Base-by-base conservation (phyloP, 2,888 invertebrate genomes). In the Stegophylla sp. region DNA sequence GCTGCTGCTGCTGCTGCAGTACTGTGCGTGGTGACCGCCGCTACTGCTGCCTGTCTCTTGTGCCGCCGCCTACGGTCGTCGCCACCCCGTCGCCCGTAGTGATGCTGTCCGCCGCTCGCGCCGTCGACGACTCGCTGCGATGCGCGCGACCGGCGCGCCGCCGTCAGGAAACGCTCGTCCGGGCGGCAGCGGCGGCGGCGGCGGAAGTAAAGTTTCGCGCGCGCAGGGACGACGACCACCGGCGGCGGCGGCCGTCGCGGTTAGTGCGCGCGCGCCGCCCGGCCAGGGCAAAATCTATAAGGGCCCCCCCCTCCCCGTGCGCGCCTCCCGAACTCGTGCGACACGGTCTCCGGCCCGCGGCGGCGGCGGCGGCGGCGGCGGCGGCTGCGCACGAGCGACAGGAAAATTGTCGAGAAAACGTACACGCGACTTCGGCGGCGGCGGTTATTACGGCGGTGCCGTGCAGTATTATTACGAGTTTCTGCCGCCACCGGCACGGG, bases 251-350 rank as follows among this genome's bases (percentile, higher is more conserved):
- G 34, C 34, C 34, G 34, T 34, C 34, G 34, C 4, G 28, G 71
- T 20, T 12, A 34, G n/a, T 23, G 72, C 72, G 72, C 41, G 63
- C 26, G 28, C 51, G 69, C 69, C 48, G 20, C 34, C 53, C 75
- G 64, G 64, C 75, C 75, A 17, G 64, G 75, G 64, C 75, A 75
- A 75, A 75, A 75, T 75, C 75, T 64, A 75, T 75, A 75, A 66
- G 75, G 64, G 23, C 63, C 75, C 7, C 23, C 51, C n/a, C 59
- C 3, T 26, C 26, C 75, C 63, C 20, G 15, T 23, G 23, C 41
- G 12, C 53, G 15, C 34, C 34, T 34, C 34, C 56, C 53, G 13
- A 20, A 17, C 51, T 23, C 15, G 23, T 10, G 7, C 26, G 59
- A 26, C 15, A 12, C 20, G 9, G 59, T 59, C 12, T 3, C 13